phyloP scores from a whole-genome alignment of 2,888 invertebrate species.

The Chloroclysta siterata region DNA sequence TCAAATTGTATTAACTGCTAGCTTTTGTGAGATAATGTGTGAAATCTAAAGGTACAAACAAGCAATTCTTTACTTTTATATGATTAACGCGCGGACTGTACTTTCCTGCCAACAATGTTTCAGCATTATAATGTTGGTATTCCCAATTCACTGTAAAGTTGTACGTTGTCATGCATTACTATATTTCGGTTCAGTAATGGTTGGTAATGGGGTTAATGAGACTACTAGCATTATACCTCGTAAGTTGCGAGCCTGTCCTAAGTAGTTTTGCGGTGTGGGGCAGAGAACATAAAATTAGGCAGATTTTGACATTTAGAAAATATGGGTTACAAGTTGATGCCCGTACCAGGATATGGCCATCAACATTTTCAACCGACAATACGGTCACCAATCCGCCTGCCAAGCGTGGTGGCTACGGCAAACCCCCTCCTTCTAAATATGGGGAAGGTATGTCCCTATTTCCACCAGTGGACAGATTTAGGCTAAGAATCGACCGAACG shows the following conservation, averaged over 20 bases:
- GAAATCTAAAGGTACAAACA: neutral
- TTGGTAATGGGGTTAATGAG: conserved; percentile 5
- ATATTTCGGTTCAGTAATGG: conserved; percentile 10
- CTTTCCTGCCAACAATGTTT: conserved; percentile 16
- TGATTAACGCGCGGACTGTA: conserved; percentile 1
- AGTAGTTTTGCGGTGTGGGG: conserved; percentile 27
- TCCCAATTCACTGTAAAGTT: conserved; percentile 17
- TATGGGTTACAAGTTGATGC: neutral
- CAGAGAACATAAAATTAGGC: conserved; percentile 22
- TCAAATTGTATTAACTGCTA: too few relatives aligned
- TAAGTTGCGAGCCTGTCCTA: conserved; percentile 32
- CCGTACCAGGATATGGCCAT: too few relatives aligned
- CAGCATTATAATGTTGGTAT: conserved; percentile 5
- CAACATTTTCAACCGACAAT: too few relatives aligned
- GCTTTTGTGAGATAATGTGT: neutral
- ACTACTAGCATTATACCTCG: conserved; percentile 25
- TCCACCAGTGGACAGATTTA: too few relatives aligned
- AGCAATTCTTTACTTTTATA: neutral
- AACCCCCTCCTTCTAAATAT: too few relatives aligned
- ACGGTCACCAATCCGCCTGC: too few relatives aligned
- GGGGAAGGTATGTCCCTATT: too few relatives aligned
- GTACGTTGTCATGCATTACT: conserved; percentile 12
- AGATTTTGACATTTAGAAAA: neutral
- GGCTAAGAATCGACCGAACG: too few relatives aligned
- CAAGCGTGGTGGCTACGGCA: too few relatives aligned